phyloP scores from a whole-genome alignment of 92 coral and sea anemone genomes.

The Pocillopora meandrina region DNA sequence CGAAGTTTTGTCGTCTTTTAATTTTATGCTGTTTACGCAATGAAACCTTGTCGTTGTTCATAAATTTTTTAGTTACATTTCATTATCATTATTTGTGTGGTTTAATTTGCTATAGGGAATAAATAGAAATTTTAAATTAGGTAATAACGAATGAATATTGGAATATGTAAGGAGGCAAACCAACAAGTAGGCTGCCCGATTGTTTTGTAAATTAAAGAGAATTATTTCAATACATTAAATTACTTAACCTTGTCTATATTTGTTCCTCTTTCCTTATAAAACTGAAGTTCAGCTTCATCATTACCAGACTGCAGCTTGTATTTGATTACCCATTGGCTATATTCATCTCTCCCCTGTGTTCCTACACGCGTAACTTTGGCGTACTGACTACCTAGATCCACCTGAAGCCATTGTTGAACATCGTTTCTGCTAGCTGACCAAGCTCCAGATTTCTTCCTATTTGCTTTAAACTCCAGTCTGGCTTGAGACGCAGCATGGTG shows the following conservation, averaged over 20 bases:
- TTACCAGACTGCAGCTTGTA: not conserved
- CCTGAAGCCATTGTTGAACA: not conserved
- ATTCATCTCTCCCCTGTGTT: not conserved
- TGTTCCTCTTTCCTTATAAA: not conserved
- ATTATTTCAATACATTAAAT: too few species aligned
- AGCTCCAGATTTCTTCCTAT: not conserved
- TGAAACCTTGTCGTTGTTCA: too few species aligned
- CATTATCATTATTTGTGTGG: too few species aligned
- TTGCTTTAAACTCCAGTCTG: not conserved
- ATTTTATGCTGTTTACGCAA: too few species aligned
- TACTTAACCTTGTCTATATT: not conserved
- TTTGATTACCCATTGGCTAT: not conserved
- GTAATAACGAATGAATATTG: too few species aligned
- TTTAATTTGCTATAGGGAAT: too few species aligned
- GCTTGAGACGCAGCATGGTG: not conserved
- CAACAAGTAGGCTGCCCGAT: too few species aligned
- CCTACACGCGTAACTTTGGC: constrained; percentile 9
- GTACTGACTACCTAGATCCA: constrained; percentile 6
- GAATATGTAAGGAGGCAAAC: too few species aligned
- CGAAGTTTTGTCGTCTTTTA: too few species aligned
- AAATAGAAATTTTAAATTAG: too few species aligned
- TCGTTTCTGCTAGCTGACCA: not conserved
- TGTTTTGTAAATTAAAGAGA: too few species aligned
- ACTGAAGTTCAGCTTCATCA: not conserved
- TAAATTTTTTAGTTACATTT: too few species aligned